Conservation (phyloP, 1,140 invertebrate genomes). For the Drosophila subpulchrella region DNA sequence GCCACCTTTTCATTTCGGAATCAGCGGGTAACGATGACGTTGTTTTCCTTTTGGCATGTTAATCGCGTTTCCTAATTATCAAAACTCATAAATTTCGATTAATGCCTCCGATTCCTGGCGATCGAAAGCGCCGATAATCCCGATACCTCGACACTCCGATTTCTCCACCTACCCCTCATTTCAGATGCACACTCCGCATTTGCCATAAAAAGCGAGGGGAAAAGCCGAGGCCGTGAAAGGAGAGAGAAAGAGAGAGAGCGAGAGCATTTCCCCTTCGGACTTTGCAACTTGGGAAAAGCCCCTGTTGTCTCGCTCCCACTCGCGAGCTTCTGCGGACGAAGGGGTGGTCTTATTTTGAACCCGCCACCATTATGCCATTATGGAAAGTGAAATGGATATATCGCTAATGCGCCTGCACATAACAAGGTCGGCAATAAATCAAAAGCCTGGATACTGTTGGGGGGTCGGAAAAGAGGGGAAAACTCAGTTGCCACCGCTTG, state of each 20-base stretch:
- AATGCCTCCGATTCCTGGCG: slow-evolving; percentile 24
- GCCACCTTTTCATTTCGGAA: neutral
- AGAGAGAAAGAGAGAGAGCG: slow-evolving; percentile 2
- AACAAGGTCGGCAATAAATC: slow-evolving; percentile 85
- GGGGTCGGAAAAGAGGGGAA: slow-evolving; percentile 14
- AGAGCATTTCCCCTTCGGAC: slow-evolving; percentile 60
- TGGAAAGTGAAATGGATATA: slow-evolving; percentile 84
- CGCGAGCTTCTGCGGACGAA: slow-evolving; percentile 4
- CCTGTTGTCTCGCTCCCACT: slow-evolving; percentile 59
- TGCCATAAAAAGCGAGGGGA: slow-evolving; percentile 67
- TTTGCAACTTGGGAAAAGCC: slow-evolving; percentile 53
- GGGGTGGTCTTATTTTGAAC: slow-evolving; percentile 54
- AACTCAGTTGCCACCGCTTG: slow-evolving; percentile 24
- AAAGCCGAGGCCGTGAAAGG: slow-evolving; percentile 6
- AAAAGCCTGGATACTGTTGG: slow-evolving; percentile 47
- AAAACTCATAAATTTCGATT: slow-evolving; percentile 64
- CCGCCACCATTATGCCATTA: slow-evolving; percentile 70
- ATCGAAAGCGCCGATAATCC: slow-evolving; percentile 12
- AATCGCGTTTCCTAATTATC: slow-evolving; percentile 76
- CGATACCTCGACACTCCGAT: neutral
- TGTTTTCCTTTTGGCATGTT: slow-evolving; percentile 34
- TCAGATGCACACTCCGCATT: slow-evolving; percentile 46
- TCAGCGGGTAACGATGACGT: slow-evolving; percentile 27
- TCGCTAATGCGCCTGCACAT: slow-evolving; percentile 83
- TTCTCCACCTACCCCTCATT: slow-evolving; percentile 50